Base-by-base conservation (phyloP, 2,113 vertebrate species). In the Pluvianellus socialis region DNA sequence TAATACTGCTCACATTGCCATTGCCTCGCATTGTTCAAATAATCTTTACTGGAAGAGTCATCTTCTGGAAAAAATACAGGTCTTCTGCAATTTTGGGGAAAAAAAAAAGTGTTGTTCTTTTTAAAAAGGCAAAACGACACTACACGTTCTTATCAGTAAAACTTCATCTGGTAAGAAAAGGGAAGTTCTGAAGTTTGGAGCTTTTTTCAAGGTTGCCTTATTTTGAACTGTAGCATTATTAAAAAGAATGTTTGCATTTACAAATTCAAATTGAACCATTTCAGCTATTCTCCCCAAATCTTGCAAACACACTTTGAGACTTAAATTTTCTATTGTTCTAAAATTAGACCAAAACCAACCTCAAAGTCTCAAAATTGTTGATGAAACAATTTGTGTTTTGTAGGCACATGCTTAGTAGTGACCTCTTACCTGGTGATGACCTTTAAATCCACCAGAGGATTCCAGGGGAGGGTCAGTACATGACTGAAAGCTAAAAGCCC, bases 371-470 rank as follows among this genome's bases (percentile, higher is more conserved):
- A 70, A 73, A 83, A 86, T 32, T 62, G 58, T 6, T 33, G 38
- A 79, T 32, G 32, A 66, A 90, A 95, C 65, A 93, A 92, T 55
- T 38, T 6, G 1, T n/a, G 50, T 47, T 86, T 86, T 92, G 70
- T 70, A 55, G 62, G 62, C 86, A 61, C 19, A 8, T 28, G 63
- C 28, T 63, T 62, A 47, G 26, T 4, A 86, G 83, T 42, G 59
- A 91, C 76, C 76, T 95, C 71, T 95, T 74, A 95, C 91, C 92
- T 77, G 83, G 44, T 23, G 75, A 63, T 89, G 89, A 92, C 86
- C 86, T 94, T 88, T 92, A 83, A 95, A 73, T 92, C 44, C 59
- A 83, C 12, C 50, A 42, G 20, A 77, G 50, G 32, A 91, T 47
- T 28, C 45, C 63, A 67, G 32, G 55, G 52, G 55, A 80, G 6